Percentiles rank a stretch among this genome's conserved stretches.
phyloP scores from a whole-genome alignment of 2,888 invertebrate species.

The Leptopilina myrica region DNA sequence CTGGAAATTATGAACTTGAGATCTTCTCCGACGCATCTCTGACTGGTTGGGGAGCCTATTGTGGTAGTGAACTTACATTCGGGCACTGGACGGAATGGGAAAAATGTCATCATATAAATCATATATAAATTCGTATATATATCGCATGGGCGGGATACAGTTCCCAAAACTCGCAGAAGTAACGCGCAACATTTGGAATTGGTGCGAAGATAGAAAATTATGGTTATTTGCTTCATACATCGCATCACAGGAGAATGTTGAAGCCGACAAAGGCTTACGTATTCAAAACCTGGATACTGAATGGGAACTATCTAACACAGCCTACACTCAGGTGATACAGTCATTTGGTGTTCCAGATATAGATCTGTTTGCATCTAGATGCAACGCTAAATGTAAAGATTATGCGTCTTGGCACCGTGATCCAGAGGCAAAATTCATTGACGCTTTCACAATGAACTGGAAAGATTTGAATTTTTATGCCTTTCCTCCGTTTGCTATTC shows the following conservation, averaged over 20 bases:
- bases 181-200: not conserved
- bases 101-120: not conserved
- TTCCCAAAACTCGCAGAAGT: not conserved
- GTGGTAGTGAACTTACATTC: not conserved
- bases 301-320: not conserved
- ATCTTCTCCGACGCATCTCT: not conserved
- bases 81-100: slow-evolving; percentile 3
- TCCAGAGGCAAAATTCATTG: not conserved
- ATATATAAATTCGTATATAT: too few species aligned
- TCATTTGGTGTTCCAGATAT: not conserved
- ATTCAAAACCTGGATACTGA: slow-evolving; percentile 4
- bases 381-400: slow-evolving; percentile 22
- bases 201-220: not conserved
- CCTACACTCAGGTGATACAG: not conserved
- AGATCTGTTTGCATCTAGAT: slow-evolving; percentile 18
- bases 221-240: not conserved
- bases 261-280: not conserved
- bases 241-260: not conserved
- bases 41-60: slow-evolving; percentile 6
- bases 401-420: slow-evolving; percentile 6
- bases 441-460: not conserved
- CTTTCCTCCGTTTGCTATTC: not conserved
- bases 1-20: not conserved
- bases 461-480: not conserved
- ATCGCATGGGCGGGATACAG: not conserved